phyloP scores from a whole-genome alignment of 1,140 invertebrate species.

The Fopius arisanus region DNA sequence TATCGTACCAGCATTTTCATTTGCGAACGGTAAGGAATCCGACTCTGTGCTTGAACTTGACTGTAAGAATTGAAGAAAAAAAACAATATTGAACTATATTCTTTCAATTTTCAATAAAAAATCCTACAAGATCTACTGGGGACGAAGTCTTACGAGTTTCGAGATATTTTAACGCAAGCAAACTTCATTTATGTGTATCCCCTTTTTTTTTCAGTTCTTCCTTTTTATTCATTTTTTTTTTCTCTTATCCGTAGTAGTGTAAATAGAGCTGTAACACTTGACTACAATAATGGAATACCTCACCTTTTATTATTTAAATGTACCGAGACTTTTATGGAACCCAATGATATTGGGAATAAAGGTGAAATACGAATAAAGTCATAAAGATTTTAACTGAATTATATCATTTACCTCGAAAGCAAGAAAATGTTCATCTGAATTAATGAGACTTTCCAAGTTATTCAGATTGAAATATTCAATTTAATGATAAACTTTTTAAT shows the following conservation, averaged over 20 bases:
- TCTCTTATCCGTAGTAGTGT: too few species aligned
- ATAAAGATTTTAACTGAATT: neutral
- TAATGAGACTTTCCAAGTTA: neutral
- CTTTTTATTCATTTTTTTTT: too few species aligned
- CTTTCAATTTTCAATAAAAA: neutral
- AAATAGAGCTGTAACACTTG: too few species aligned
- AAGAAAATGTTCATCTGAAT: neutral
- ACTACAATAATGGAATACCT: too few species aligned
- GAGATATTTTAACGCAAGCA: too few species aligned
- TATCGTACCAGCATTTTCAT: slow-evolving; percentile 98
- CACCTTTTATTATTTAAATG: too few species aligned
- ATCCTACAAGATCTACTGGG: too few species aligned
- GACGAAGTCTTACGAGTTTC: too few species aligned
- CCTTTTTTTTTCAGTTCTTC: too few species aligned
- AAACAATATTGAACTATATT: neutral
- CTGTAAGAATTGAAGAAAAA: slow-evolving; percentile 65
- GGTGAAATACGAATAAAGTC: neutral
- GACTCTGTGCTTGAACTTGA: slow-evolving; percentile 96
- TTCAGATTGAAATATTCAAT: neutral
- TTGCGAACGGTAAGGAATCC: slow-evolving; percentile 96
- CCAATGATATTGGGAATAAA: too few species aligned
- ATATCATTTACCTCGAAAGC: neutral
- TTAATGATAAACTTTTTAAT: neutral
- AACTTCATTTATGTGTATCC: too few species aligned
- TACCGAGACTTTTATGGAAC: too few species aligned